Conservation (phyloP, 2,797 vertebrate genomes). For the Melanotaenia nigrans region DNA sequence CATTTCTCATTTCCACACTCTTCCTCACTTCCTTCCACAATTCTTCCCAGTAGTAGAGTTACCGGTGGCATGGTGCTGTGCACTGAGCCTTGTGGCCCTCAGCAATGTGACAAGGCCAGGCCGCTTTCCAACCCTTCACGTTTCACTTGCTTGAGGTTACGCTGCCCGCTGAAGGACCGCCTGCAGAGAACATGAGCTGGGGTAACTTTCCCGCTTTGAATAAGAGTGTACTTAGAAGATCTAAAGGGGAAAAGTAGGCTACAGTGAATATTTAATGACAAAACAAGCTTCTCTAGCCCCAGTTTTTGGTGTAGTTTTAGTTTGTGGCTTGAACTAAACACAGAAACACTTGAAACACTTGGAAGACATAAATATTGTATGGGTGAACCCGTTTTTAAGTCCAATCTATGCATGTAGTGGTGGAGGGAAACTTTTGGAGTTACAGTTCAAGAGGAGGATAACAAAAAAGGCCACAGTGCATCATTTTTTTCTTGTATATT, state of each 20-base stretch:
- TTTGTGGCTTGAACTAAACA: slow-evolving; percentile 39
- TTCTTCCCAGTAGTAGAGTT: slow-evolving; percentile 6
- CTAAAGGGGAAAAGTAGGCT: slow-evolving; percentile 50
- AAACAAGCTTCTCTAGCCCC: slow-evolving; percentile 42
- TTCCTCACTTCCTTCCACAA: slow-evolving; percentile 25
- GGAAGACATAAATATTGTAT: slow-evolving; percentile 53
- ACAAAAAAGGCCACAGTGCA: neutral
- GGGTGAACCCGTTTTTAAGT: slow-evolving; percentile 19
- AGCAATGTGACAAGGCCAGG: slow-evolving; percentile 23
- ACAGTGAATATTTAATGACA: slow-evolving; percentile 62
- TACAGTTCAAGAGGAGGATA: slow-evolving; percentile 12
- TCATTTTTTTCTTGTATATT: neutral
- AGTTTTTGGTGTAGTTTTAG: slow-evolving; percentile 26
- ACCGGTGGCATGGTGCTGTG: slow-evolving; percentile 1
- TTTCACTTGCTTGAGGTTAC: slow-evolving; percentile 41
- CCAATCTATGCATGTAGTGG: neutral
- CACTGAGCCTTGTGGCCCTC: slow-evolving; percentile 6
- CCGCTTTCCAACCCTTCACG: slow-evolving; percentile 25
- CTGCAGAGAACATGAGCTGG: slow-evolving; percentile 29
- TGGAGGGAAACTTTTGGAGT: neutral
- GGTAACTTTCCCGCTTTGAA: slow-evolving; percentile 40
- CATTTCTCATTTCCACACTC: neutral
- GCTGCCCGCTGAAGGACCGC: slow-evolving; percentile 21
- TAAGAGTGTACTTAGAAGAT: slow-evolving; percentile 33
- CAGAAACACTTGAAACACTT: slow-evolving; percentile 50